Percentiles rank a stretch among this genome's conserved stretches.
Evolutionary conservation across 2,888 invertebrate genomes (phyloP).

Genomic region (Lysandra coridon): DNA sequence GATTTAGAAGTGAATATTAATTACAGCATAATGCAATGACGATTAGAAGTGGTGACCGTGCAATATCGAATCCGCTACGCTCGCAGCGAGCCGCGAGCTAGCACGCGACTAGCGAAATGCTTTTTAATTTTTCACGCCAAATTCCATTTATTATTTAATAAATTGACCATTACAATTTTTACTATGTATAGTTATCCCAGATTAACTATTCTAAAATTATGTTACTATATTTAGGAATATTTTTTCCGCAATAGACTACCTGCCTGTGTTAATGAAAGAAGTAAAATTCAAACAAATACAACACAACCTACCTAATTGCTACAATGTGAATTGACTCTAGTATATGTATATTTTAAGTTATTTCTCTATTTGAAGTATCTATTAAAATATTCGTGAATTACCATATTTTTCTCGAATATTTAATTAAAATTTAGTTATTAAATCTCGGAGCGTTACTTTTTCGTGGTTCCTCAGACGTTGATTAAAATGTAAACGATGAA

Average conservation of each 20-base stretch:
- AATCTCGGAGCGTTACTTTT: background rate
- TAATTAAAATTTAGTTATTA: background rate
- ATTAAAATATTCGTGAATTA: conserved; percentile 4
- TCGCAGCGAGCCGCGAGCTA: conserved; percentile 47
- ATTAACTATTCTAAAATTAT: background rate
- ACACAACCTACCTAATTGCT: background rate
- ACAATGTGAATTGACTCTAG: background rate
- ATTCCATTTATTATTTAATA: conserved; percentile 24
- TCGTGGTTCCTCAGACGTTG: background rate
- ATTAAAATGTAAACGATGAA: background rate
- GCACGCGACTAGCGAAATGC: conserved; percentile 69
- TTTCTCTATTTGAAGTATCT: conserved; percentile 3
- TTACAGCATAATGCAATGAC: conserved; percentile 63
- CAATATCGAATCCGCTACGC: conserved; percentile 70
- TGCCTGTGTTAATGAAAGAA: background rate
- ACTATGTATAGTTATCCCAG: background rate
- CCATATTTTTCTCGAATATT: conserved; percentile 14
- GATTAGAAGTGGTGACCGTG: conserved; percentile 72
- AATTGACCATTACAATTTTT: background rate
- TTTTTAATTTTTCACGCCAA: conserved; percentile 51
- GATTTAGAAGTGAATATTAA: conserved; percentile 1
- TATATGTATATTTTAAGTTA: background rate
- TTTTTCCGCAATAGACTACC: background rate
- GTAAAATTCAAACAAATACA: conserved; percentile 1
- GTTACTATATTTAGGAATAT: background rate